Base-by-base conservation (phyloP, 2,888 invertebrate species). In the Sesia bembeciformis region DNA sequence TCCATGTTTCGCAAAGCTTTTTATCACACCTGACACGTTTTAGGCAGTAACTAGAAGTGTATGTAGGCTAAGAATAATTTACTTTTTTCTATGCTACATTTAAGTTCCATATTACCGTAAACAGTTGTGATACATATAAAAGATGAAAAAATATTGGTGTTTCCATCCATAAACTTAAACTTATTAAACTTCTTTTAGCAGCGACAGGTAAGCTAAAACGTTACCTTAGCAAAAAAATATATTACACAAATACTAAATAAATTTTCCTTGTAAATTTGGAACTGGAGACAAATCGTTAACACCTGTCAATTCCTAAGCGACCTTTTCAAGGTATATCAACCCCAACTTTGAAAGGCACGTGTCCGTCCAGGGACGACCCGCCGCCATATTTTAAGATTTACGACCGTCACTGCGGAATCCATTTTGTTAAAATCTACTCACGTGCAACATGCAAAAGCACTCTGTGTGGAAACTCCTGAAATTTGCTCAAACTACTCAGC, bases 361-460 rank as follows among this genome's bases (percentile, higher is more conserved):
- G 78, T 72, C 76, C 77, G 78, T 72, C 77, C 78, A 70, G 79
- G 77, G 78, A 76, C 65, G 57, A 52, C 59, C 68, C 72, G 72
- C 73, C 75, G 65, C 74, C 71, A 74, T 62, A 61, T 78, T 76
- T 72, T 67, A 71, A 77, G 77, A 81, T 82, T 80, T 82, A 82
- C 77, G 78, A 76, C 60, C 70, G 62, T 62, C 66, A 50, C 64
- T 62, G 67, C 62, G 69, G 70, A 76, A 77, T 79, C 78, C 76
- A 81, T 81, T 80, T 74, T 73, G 75, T 76, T 77, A 74, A 73
- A 79, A 80, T 71, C 69, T 78, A 74, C 77, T 78, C 74, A 68
- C 72, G 69, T 72, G 75, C 72, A 74, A 84, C 83, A 84, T 75
- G 81, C 76, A 79, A 83, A 83, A 81, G 81, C 81, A 83, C 83